Percentiles rank a stretch among this genome's conserved stretches.
Evolutionary conservation across 1,140 invertebrate species (phyloP).

Genomic region (Drosophila tani): DNA sequence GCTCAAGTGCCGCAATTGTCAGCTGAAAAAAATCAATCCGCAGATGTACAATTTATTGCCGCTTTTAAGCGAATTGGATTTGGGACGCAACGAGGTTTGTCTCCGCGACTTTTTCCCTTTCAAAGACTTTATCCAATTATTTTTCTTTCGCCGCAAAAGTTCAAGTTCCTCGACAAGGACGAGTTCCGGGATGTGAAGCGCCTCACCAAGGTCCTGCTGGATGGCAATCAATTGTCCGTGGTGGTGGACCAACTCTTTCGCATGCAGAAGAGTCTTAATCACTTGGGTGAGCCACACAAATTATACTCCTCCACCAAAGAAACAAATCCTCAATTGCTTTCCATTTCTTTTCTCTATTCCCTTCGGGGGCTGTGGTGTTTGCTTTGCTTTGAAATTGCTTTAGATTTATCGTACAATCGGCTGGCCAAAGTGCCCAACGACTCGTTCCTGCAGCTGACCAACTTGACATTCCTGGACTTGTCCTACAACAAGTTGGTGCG

Average conservation of each 20-base stretch:
- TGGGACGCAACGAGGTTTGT: constrained; percentile 89
- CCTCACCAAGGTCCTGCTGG: constrained; percentile 89
- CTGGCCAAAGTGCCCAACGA: constrained; percentile 89
- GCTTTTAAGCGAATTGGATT: constrained; percentile 89
- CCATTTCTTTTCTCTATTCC: constrained; percentile 16
- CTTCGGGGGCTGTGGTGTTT: neutral
- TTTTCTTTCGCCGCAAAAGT: constrained; percentile 84
- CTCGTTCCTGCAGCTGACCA: constrained; percentile 89
- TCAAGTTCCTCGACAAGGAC: constrained; percentile 91
- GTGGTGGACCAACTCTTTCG: constrained; percentile 90
- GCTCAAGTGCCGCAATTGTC: constrained; percentile 89
- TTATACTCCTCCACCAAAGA: constrained; percentile 29
- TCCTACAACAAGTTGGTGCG: constrained; percentile 90
- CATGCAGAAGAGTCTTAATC: constrained; percentile 87
- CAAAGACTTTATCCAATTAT: constrained; percentile 66
- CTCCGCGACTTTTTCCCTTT: constrained; percentile 25
- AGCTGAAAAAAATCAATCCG: constrained; percentile 90
- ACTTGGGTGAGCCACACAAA: constrained; percentile 74
- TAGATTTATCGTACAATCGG: constrained; percentile 89
- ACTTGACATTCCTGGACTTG: constrained; percentile 89
- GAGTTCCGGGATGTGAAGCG: constrained; percentile 90
- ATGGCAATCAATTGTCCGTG: constrained; percentile 91
- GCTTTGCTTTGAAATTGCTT: constrained; percentile 11
- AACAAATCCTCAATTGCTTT: constrained; percentile 29
- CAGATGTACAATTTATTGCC: constrained; percentile 91